These are phyloP conservation scores for Melitaea cinxia DNA, from an alignment of 1,140 invertebrate species.

Conservation along the genomic window DNA sequence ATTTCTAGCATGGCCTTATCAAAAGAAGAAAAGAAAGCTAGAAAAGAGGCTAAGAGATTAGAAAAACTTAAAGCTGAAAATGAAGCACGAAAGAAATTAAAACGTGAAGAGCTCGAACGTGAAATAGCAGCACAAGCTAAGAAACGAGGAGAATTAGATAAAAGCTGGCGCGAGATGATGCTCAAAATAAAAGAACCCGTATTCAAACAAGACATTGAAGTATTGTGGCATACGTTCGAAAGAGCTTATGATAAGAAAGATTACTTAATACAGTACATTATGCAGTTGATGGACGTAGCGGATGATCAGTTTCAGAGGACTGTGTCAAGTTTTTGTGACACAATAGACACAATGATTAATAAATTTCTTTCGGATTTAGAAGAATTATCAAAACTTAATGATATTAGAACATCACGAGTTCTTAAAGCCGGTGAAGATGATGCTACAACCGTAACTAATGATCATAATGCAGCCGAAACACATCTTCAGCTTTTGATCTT, in stretches of 20 bases:
- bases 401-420: conserved; percentile 52
- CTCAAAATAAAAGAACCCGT: conserved; percentile 71
- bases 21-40: conserved; percentile 67
- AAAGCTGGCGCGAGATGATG: conserved; percentile 65
- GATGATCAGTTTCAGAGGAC: conserved; percentile 74
- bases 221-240: conserved; percentile 73
- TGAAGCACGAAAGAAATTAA: conserved; percentile 55
- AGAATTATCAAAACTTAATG: conserved; percentile 56
- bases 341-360: conserved; percentile 69
- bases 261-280: conserved; percentile 56
- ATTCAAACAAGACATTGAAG: conserved; percentile 69
- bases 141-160: conserved; percentile 56
- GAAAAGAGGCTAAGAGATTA: conserved; percentile 63
- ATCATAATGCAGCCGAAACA: conserved; percentile 69
- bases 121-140: conserved; percentile 60
- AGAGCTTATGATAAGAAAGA: conserved; percentile 70
- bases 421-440: conserved; percentile 59
- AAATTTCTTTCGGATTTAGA: conserved; percentile 71
- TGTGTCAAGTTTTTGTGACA: conserved; percentile 68
- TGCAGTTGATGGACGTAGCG: conserved; percentile 60
- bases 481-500: conserved; percentile 68
- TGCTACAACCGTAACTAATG: conserved; percentile 45
- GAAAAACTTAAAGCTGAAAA: conserved; percentile 57
- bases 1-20: conserved; percentile 52
- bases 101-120: conserved; percentile 58